Conservation (phyloP, 2,888 invertebrate species). For the Agrochola macilenta region DNA sequence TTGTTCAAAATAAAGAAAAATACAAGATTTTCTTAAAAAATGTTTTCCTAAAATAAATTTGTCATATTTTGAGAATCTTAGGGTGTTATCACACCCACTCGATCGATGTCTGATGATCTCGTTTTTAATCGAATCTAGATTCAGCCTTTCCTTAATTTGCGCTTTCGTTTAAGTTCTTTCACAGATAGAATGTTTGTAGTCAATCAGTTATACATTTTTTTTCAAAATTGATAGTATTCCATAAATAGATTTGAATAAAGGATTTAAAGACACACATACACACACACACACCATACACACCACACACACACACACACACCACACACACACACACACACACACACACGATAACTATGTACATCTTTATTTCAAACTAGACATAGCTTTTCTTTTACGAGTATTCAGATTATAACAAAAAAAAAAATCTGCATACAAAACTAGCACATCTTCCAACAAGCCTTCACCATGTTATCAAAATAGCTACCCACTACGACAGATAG, state of each 20-base stretch:
- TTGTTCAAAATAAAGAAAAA: constrained; percentile 24
- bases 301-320: no score
- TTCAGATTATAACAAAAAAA: not conserved
- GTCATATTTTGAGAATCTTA: not conserved
- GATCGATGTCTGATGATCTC: not conserved
- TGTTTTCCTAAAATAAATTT: not conserved
- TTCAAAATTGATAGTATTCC: not conserved
- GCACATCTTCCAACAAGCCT: not conserved
- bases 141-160: not conserved
- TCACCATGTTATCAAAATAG: constrained; percentile 10
- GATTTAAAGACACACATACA: no score
- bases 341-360: no score
- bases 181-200: not conserved
- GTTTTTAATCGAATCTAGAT: not conserved
- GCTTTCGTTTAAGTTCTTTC: not conserved
- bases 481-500: constrained; percentile 23
- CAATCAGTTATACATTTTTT: not conserved
- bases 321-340: no score
- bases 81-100: not conserved
- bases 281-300: no score
- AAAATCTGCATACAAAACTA: not conserved
- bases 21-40: constrained; percentile 7
- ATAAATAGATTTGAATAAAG: not conserved
- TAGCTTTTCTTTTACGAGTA: no score
- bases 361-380: not conserved